Evolutionary conservation across 2,888 invertebrate species (phyloP), one percentile per base, ranked within the genome.

Genomic region (Tachina fera): DNA sequence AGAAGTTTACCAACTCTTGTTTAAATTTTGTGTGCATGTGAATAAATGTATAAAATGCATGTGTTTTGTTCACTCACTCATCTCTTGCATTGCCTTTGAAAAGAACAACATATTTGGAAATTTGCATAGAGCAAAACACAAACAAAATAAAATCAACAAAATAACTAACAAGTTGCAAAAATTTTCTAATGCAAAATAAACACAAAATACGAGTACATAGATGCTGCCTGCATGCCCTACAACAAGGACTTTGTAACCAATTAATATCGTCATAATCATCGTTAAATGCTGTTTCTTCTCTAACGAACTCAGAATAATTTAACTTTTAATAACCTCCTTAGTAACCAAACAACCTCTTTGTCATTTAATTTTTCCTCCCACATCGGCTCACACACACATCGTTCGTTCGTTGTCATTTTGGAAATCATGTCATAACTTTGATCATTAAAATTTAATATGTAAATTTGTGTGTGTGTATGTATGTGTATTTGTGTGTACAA

Each of bases 341-440:
- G 43, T 41, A 45, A 65, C 47, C n/a, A 61, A 72, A 61, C 16
- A 43, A 51, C 39, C 22, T 31, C 47, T 58, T 58, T 53, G 47
- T 19, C 14, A 41, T 41, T 10, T 31, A n/a, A 47, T 45, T 68
- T 47, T n/a, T 0, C 47, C 49, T 71, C 43, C 68, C 22, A 65
- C 47, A 53, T 0, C 56, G 49, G 49, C 60, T 65, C 49, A 67
- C 68, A 47, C n/a, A n/a, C n/a, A n/a, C n/a, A n/a, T 61, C 10
- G 14, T 61, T 70, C 22, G 10, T 53, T 68, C 14, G 22, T 47
- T 74, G 63, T 67, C 72, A 67, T 67, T 78, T 67, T 67, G 60
- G 11, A 72, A 77, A 61, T 83, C 43, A 72, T 83, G 72, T 74
- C 63, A 78, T 72, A 83, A 83, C 72, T 83, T 83, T 78, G 60